These are phyloP conservation scores for Archilochus colubris DNA, from an alignment of 2,113 vertebrate genomes.

Conservation along the genomic window DNA sequence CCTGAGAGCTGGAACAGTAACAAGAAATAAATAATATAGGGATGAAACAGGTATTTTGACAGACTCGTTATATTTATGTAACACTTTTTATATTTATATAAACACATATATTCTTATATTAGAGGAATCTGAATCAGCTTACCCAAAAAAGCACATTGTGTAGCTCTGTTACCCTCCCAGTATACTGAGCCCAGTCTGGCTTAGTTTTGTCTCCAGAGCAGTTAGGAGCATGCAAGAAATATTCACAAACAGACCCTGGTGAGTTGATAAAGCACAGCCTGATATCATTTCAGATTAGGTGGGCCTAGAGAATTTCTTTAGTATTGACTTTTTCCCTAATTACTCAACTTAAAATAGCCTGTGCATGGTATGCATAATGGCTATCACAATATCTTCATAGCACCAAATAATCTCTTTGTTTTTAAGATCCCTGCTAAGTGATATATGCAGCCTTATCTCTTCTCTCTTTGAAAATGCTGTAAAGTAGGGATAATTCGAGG, in stretches of 20 bases:
- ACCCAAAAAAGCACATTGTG: background rate
- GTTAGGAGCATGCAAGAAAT: background rate
- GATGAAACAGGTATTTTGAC: background rate
- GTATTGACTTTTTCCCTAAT: conserved; percentile 28
- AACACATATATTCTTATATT: background rate
- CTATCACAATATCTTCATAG: conserved; percentile 39
- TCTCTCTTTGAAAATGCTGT: conserved; percentile 48
- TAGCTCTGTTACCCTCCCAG: background rate
- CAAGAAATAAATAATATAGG: background rate
- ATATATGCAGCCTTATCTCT: conserved; percentile 21
- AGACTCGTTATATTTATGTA: background rate
- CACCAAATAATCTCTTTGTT: conserved; percentile 1
- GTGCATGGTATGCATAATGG: conserved; percentile 30
- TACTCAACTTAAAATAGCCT: conserved; percentile 22
- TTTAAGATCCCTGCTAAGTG: conserved; percentile 20
- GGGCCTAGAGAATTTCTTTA: conserved; percentile 8
- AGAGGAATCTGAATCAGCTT: background rate
- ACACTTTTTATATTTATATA: background rate
- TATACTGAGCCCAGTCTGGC: background rate
- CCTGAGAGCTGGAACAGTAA: background rate
- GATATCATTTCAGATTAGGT: conserved; percentile 45
- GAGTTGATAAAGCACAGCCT: conserved; percentile 16
- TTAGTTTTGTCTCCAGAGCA: background rate
- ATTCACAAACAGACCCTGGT: background rate
- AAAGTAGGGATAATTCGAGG: conserved; percentile 1